Conservation (phyloP, 2,888 invertebrate species). For the Brachynemurus nebulosus region DNA sequence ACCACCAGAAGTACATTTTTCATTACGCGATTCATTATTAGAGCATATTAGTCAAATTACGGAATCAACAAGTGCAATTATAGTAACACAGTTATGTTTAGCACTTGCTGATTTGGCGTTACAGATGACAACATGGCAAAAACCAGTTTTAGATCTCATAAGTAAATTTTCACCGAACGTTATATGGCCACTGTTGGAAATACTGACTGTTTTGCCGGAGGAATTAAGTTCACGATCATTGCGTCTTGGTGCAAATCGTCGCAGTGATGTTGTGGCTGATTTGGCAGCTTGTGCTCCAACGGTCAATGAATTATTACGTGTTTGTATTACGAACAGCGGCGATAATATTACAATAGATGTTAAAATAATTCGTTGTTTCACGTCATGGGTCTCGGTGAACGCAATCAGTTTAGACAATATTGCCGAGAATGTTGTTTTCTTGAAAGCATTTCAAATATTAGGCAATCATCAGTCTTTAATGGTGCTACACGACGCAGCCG, state of each 20-base stretch:
- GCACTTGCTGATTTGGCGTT: constrained; percentile 88
- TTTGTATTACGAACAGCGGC: constrained; percentile 51
- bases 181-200: constrained; percentile 76
- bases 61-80: constrained; percentile 57
- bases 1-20: constrained; percentile 67
- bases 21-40: constrained; percentile 80
- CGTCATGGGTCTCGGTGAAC: constrained; percentile 80
- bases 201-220: constrained; percentile 89
- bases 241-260: constrained; percentile 79
- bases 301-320: constrained; percentile 66
- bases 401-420: constrained; percentile 64
- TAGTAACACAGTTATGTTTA: constrained; percentile 83
- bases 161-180: constrained; percentile 56
- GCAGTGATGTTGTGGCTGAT: constrained; percentile 71
- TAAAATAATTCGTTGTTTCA: constrained; percentile 72
- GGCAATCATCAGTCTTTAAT: constrained; percentile 44
- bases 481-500: constrained; percentile 73
- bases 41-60: constrained; percentile 73
- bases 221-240: constrained; percentile 75
- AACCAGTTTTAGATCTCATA: constrained; percentile 73
- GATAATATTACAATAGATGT: constrained; percentile 53
- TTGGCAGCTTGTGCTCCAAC: constrained; percentile 59
- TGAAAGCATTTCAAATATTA: constrained; percentile 56
- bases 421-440: constrained; percentile 56
- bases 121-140: constrained; percentile 87